Percentiles rank a stretch among this genome's conserved stretches.
Conservation (phyloP, 2,797 vertebrate species). For the Sebastes dallii region DNA sequence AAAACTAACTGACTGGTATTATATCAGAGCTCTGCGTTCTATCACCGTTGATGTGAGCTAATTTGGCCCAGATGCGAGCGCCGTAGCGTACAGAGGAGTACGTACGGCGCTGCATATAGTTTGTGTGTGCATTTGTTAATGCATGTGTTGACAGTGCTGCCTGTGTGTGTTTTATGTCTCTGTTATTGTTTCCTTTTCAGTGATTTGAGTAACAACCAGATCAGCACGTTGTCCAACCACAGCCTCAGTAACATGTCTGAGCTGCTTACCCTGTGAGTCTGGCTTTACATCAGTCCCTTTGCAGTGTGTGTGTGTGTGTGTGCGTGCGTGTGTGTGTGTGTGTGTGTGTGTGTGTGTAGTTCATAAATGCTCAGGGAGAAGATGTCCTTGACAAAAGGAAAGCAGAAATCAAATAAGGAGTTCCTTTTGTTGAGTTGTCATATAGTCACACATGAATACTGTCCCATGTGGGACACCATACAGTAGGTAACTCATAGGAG, state of each 20-base stretch:
- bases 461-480: background rate
- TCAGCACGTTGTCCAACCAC: slow-evolving; percentile 98
- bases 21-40: slow-evolving; percentile 24
- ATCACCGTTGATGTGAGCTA: slow-evolving; percentile 11
- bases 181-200: slow-evolving; percentile 87
- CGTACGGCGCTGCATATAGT: background rate
- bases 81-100: background rate
- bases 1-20: slow-evolving; percentile 50
- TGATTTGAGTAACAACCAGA: slow-evolving; percentile 99
- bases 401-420: background rate
- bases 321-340: background rate
- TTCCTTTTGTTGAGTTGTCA: background rate
- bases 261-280: slow-evolving; percentile 98
- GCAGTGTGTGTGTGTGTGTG: slow-evolving; percentile 9
- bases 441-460: background rate
- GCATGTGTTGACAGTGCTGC: slow-evolving; percentile 46
- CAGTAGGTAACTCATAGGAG: background rate
- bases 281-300: slow-evolving; percentile 67
- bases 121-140: slow-evolving; percentile 13
- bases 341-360: background rate
- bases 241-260: slow-evolving; percentile 99
- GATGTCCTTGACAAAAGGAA: background rate
- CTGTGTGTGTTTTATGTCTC: slow-evolving; percentile 65
- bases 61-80: slow-evolving; percentile 13
- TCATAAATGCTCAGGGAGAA: background rate